Conservation (phyloP, 2,113 vertebrate genomes). For the Herpailurus yagouaroundi region DNA sequence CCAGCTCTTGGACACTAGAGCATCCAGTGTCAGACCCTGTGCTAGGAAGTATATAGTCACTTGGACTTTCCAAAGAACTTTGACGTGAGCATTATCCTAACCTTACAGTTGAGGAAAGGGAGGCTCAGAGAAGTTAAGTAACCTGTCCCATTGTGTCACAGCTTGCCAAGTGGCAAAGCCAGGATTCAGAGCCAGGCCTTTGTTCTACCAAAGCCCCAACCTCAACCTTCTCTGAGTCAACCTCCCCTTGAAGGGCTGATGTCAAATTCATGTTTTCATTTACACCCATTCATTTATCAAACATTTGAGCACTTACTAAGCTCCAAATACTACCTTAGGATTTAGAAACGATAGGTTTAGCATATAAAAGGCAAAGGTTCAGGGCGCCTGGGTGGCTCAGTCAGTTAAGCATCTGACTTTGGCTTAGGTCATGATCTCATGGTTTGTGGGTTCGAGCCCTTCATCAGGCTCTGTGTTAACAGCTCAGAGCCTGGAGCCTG, state of each 20-base stretch:
- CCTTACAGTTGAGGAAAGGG: conserved; percentile 45
- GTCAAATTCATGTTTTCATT: neutral
- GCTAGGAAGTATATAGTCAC: neutral
- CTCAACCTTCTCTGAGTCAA: neutral
- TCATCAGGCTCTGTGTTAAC: no score
- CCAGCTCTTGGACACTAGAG: neutral
- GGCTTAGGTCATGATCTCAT: no score
- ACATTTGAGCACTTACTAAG: neutral
- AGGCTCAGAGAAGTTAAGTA: conserved; percentile 34
- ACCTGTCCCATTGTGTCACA: neutral
- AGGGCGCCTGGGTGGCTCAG: no score
- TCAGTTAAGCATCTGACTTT: no score
- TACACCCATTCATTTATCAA: neutral
- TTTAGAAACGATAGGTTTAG: neutral
- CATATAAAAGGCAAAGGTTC: neutral
- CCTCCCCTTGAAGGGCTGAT: neutral
- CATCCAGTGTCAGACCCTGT: neutral
- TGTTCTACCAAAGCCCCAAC: neutral
- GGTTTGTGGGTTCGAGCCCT: no score
- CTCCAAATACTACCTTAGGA: neutral
- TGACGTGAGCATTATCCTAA: neutral
- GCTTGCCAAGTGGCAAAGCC: neutral
- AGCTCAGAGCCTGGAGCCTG: no score
- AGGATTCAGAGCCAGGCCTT: neutral
- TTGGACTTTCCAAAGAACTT: neutral